These are phyloP conservation scores for Gryllus bimaculatus DNA, from an alignment of 1,140 invertebrate genomes.

Conservation along the genomic window DNA sequence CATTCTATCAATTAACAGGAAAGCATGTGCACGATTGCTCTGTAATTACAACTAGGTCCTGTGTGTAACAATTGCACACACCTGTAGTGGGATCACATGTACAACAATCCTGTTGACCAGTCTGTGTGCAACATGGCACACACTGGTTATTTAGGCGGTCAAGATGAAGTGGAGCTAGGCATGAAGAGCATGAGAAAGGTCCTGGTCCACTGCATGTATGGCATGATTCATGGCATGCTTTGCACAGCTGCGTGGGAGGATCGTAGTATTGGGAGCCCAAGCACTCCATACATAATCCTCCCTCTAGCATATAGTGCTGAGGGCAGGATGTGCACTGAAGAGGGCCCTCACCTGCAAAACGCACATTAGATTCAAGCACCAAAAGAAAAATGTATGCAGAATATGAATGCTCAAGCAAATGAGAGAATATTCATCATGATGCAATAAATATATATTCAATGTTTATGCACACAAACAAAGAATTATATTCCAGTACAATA, in stretches of 20 bases:
- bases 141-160: slow-evolving; percentile 63
- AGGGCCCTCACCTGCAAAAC: slow-evolving; percentile 50
- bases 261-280: slow-evolving; percentile 63
- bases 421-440: too few relatives aligned
- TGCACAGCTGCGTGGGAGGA: slow-evolving; percentile 52
- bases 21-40: too few relatives aligned
- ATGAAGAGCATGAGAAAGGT: slow-evolving; percentile 55
- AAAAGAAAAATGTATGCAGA: too few relatives aligned
- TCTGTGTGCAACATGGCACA: slow-evolving; percentile 52
- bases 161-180: slow-evolving; percentile 50
- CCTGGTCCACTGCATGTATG: slow-evolving; percentile 57
- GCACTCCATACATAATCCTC: slow-evolving; percentile 62
- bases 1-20: too few relatives aligned
- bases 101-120: slow-evolving; percentile 48
- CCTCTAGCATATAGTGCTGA: slow-evolving; percentile 58
- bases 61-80: slow-evolving; percentile 30
- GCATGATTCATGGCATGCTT: slow-evolving; percentile 56
- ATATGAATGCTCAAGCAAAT: too few relatives aligned
- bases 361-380: background rate
- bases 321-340: slow-evolving; percentile 62
- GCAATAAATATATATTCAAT: too few relatives aligned
- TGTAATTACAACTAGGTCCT: too few relatives aligned
- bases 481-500: too few relatives aligned
- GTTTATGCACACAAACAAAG: too few relatives aligned
- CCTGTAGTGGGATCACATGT: slow-evolving; percentile 56